Conservation (phyloP, 2,888 invertebrate species). For the Poecilobothrus nobilitatus region DNA sequence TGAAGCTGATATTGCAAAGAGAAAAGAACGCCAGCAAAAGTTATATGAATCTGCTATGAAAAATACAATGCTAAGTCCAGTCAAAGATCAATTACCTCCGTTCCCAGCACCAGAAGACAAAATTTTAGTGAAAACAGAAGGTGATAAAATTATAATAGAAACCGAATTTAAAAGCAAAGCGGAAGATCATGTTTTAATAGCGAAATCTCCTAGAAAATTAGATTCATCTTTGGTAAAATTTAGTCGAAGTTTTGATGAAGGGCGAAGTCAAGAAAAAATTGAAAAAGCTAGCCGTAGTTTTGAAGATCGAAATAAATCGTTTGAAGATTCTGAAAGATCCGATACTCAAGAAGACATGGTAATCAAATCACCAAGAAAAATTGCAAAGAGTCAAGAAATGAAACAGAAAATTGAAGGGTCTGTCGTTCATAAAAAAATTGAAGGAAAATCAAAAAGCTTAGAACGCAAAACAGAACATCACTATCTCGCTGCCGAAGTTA, state of each 20-base stretch:
- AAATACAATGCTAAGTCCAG: conserved; percentile 64
- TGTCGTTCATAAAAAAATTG: conserved; percentile 55
- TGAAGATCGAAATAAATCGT: conserved; percentile 55
- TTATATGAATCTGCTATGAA: conserved; percentile 66
- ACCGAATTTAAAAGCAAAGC: conserved; percentile 66
- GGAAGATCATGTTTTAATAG: conserved; percentile 67
- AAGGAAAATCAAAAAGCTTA: conserved; percentile 57
- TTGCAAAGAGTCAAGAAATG: conserved; percentile 52
- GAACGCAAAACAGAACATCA: conserved; percentile 56
- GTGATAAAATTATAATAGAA: conserved; percentile 60
- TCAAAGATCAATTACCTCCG: conserved; percentile 60
- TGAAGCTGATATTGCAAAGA: conserved; percentile 59
- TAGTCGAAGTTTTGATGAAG: conserved; percentile 57
- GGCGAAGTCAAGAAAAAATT: conserved; percentile 48
- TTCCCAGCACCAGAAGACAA: conserved; percentile 67
- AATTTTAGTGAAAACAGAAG: conserved; percentile 62
- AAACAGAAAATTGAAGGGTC: conserved; percentile 57
- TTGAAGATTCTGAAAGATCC: conserved; percentile 55
- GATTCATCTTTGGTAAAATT: conserved; percentile 54
- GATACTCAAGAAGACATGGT: conserved; percentile 43
- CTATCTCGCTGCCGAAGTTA: conserved; percentile 53
- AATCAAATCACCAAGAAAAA: conserved; percentile 52
- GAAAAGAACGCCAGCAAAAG: conserved; percentile 67
- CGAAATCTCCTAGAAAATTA: conserved; percentile 63
- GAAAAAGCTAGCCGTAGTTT: conserved; percentile 55